phyloP scores from a whole-genome alignment of 2,888 invertebrate species.

The Camptogramma bilineatum region DNA sequence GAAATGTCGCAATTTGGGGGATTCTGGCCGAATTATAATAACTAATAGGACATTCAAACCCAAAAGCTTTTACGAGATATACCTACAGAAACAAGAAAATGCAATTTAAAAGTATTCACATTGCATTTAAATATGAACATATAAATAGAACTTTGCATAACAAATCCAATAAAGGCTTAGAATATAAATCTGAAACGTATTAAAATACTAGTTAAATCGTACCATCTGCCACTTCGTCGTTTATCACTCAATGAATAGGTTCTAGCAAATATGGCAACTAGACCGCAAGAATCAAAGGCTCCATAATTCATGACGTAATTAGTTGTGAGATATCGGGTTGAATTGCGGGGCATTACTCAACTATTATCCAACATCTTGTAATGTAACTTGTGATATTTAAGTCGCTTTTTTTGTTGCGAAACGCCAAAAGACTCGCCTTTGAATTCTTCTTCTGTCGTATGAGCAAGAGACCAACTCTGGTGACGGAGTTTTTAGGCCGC shows the following conservation, averaged over 20 bases:
- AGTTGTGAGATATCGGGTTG: conserved; percentile 28
- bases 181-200: conserved; percentile 11
- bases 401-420: neutral
- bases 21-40: neutral
- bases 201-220: conserved; percentile 19
- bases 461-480: too few relatives aligned
- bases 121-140: neutral
- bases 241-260: conserved; percentile 25
- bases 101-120: neutral
- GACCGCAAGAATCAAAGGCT: conserved; percentile 28
- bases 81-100: neutral
- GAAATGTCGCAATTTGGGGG: too few relatives aligned
- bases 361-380: conserved; percentile 29
- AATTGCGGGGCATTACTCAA: conserved; percentile 35
- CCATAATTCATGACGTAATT: conserved; percentile 37
- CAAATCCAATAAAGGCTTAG: conserved; percentile 2
- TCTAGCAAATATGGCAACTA: conserved; percentile 27
- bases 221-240: conserved; percentile 32
- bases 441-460: too few relatives aligned
- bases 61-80: neutral
- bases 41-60: neutral
- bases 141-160: neutral
- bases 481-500: too few relatives aligned
- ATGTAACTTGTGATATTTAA: conserved; percentile 16
- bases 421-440: neutral